Evolutionary conservation across 2,113 vertebrate genomes (phyloP).

Genomic region (Herpailurus yagouaroundi): DNA sequence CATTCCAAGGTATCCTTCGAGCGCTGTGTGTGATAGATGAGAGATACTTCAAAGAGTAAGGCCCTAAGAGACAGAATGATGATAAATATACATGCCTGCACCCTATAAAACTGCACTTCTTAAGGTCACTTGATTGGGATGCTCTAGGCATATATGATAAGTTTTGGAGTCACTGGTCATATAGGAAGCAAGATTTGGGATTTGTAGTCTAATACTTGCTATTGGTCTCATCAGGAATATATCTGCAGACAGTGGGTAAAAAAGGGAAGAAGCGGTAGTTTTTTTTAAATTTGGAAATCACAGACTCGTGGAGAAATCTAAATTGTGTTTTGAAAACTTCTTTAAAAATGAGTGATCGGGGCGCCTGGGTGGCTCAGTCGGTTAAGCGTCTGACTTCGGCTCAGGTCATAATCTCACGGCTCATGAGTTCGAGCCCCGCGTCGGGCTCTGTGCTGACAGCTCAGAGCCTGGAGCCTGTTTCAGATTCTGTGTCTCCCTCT

Average conservation of each 20-base stretch:
- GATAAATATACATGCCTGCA: no score
- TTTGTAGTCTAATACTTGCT: background rate
- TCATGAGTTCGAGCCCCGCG: no score
- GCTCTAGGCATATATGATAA: fast-evolving
- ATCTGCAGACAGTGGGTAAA: background rate
- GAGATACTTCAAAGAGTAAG: background rate
- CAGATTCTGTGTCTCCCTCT: no score
- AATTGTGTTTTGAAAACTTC: background rate
- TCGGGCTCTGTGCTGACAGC: no score
- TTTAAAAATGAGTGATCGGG: background rate
- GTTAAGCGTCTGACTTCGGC: no score
- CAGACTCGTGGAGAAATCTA: background rate
- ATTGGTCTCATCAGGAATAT: background rate
- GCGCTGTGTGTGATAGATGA: background rate
- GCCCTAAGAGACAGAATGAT: background rate
- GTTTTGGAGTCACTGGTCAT: background rate
- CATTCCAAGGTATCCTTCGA: background rate
- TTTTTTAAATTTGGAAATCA: background rate
- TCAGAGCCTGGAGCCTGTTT: no score
- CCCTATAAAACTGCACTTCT: background rate
- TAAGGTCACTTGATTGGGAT: background rate
- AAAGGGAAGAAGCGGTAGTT: background rate
- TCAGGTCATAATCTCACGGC: no score
- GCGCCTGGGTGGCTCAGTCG: no score
- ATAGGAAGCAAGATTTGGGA: background rate